Conservation (phyloP, 2,888 invertebrate species). For the Phlogophora meticulosa region DNA sequence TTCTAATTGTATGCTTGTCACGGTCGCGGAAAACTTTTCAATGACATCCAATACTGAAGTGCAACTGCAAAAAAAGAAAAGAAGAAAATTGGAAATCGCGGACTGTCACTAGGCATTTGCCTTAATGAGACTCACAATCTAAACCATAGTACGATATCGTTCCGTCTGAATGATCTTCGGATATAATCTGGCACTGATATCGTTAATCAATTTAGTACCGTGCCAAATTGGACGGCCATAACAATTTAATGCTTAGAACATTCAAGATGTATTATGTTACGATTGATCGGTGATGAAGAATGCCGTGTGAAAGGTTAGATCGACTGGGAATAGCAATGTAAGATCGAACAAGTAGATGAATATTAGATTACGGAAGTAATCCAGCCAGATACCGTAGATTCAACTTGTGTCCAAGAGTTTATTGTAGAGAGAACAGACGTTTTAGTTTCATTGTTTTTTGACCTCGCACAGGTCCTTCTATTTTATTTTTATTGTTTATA, state of each 20-base stretch:
- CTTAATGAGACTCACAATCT: background rate
- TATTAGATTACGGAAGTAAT: slow-evolving; percentile 34
- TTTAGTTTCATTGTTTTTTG: slow-evolving; percentile 4
- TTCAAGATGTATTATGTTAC: slow-evolving; percentile 22
- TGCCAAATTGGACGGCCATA: slow-evolving; percentile 33
- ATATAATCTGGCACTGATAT: slow-evolving; percentile 36
- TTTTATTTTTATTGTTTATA: too few species aligned
- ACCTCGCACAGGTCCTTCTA: too few species aligned
- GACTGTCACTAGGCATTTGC: too few species aligned
- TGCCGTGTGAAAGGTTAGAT: slow-evolving; percentile 26
- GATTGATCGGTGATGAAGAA: slow-evolving; percentile 32
- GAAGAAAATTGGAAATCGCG: too few species aligned
- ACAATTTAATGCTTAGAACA: slow-evolving; percentile 26
- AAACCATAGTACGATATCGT: background rate
- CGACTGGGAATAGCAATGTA: slow-evolving; percentile 8
- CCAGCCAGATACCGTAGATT: slow-evolving; percentile 5
- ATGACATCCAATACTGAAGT: too few species aligned
- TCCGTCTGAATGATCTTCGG: slow-evolving; percentile 2
- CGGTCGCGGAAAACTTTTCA: too few species aligned
- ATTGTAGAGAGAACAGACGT: background rate
- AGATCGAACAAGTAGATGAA: slow-evolving; percentile 13
- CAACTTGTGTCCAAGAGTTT: background rate
- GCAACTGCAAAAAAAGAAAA: too few species aligned
- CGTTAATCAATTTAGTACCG: slow-evolving; percentile 41
- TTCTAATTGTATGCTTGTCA: too few species aligned